Conservation (phyloP, 2,888 invertebrate species). For the Cynaeus angustus region DNA sequence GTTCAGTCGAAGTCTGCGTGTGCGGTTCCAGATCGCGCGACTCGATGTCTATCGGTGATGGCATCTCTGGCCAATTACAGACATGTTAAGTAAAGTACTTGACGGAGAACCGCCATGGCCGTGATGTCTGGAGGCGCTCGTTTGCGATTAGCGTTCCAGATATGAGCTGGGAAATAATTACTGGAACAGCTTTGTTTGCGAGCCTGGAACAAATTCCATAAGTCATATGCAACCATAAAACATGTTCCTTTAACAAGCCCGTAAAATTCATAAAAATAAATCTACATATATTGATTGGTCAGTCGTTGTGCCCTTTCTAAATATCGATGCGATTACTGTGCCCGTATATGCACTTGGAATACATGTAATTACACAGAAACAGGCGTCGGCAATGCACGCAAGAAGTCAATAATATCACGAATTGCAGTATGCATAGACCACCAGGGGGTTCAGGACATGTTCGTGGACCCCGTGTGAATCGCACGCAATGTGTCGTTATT, state of each 20-base stretch:
- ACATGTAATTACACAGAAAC: conserved; percentile 59
- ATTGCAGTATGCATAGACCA: conserved; percentile 56
- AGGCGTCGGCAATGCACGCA: conserved; percentile 58
- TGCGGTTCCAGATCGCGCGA: conserved; percentile 41
- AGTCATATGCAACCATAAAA: conserved; percentile 17
- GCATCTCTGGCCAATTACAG: conserved; percentile 50
- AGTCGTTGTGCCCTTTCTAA: conserved; percentile 52
- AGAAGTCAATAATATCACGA: conserved; percentile 60
- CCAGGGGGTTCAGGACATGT: conserved; percentile 55
- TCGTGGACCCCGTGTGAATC: conserved; percentile 33
- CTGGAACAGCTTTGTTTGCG: conserved; percentile 45
- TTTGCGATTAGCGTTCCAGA: conserved; percentile 46
- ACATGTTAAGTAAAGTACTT: conserved; percentile 52
- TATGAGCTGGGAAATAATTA: conserved; percentile 48
- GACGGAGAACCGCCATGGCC: conserved; percentile 49
- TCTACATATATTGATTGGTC: not conserved
- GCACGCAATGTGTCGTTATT: conserved; percentile 32
- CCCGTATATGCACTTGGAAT: conserved; percentile 55
- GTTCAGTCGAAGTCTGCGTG: conserved; percentile 14
- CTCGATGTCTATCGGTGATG: conserved; percentile 45
- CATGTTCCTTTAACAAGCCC: conserved; percentile 9
- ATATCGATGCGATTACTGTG: conserved; percentile 54
- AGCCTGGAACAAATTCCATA: conserved; percentile 39
- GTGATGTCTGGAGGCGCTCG: conserved; percentile 52
- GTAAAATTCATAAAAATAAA: not conserved